Evolutionary conservation across 2,888 invertebrate genomes (phyloP).

Genomic region (Sicus ferrugineus): DNA sequence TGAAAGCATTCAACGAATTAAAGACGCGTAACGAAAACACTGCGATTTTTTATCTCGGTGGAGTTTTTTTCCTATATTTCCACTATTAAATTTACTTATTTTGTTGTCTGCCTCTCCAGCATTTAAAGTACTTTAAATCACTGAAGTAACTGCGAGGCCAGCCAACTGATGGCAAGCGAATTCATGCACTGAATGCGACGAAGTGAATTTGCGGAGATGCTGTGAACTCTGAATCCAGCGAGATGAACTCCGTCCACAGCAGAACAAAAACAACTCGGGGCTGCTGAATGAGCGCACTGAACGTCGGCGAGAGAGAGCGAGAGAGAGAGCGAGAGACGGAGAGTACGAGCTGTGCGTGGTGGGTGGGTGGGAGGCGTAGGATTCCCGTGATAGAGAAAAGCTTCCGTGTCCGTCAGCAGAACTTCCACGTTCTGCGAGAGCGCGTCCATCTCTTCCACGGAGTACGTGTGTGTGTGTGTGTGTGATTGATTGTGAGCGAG

Average conservation of each 20-base stretch:
- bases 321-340: neutral
- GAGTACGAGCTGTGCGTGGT: too few relatives aligned
- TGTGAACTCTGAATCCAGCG: constrained; percentile 45
- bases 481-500: too few relatives aligned
- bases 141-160: constrained; percentile 44
- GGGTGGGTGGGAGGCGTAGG: too few relatives aligned
- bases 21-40: neutral
- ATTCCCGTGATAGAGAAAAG: too few relatives aligned
- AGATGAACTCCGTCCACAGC: constrained; percentile 23
- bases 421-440: too few relatives aligned
- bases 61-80: neutral
- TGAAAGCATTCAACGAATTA: neutral
- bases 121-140: neutral
- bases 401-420: too few relatives aligned
- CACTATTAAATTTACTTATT: neutral
- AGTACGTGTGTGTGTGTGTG: too few relatives aligned
- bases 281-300: neutral
- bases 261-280: neutral
- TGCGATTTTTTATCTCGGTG: too few relatives aligned
- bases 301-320: neutral
- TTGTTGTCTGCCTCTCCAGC: neutral
- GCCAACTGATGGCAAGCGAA: constrained; percentile 54
- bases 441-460: too few relatives aligned
- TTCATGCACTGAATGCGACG: constrained; percentile 59
- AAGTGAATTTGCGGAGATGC: constrained; percentile 52